Evolutionary conservation across 2,113 vertebrate genomes (phyloP), one percentile per base, ranked within the genome.

Genomic region (human): DNA sequence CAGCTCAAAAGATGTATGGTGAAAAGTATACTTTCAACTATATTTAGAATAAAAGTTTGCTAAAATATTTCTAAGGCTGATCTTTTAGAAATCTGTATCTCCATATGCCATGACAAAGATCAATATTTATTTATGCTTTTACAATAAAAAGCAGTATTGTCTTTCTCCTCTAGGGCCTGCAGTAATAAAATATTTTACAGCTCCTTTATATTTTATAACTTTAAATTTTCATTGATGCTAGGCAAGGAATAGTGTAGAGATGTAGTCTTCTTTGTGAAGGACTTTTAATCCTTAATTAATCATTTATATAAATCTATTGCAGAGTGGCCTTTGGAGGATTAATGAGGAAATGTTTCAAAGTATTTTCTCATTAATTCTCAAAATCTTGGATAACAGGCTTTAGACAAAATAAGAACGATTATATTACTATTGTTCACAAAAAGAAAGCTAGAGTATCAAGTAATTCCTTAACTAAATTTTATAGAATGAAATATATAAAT

Each of bases 261-360:
- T 23, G 9, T 50, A 3, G 3, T 70, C 55, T 82, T 66, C 52
- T 96, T 96, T 91, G 52, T 86, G 61, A 91, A 82, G 4, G 18
- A 82, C 89, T 86, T 95, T 79, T 91, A 93, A 89, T 95, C 59
- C 93, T 91, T 96, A 97, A 93, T 96, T 94, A 98, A 97, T 98
- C 93, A 93, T 90, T 95, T 92, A 66, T 89, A 45, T 66, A 96
- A 73, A 93, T 95, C n/a, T 93, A 64, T 93, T 64, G 8, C 75
- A 93, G 35, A 94, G 2, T 48, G 8, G 40, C 45, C 82, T 96
- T 97, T 83, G 72, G 68, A 94, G 84, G 81, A 96, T 96, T 96
- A 92, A 89, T 89, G n/a, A 93, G 76, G 50, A 96, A 94, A 93
- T 79, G 66, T 96, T 94, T 96, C 50, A 91, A 96, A 88, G 73